Evolutionary conservation across 2,113 vertebrate species (phyloP).

Genomic region (Megaceryle torquata): DNA sequence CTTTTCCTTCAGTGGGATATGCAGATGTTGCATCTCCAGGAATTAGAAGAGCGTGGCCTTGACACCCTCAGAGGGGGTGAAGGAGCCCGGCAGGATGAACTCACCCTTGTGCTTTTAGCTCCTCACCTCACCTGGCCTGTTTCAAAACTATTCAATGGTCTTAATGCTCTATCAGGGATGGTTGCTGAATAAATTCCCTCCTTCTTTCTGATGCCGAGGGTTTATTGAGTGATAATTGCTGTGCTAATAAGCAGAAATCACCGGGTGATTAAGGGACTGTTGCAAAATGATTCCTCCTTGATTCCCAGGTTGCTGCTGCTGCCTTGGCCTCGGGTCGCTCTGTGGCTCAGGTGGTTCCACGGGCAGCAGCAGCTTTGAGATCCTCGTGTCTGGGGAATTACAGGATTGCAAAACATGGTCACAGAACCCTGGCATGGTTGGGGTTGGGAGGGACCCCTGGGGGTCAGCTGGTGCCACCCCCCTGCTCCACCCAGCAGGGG

Average conservation of each 20-base stretch:
- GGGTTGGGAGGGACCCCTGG: too few relatives aligned
- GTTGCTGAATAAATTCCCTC: neutral
- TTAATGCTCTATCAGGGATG: neutral
- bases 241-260: neutral
- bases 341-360: neutral
- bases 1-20: neutral
- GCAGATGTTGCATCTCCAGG: neutral
- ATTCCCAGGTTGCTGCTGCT: neutral
- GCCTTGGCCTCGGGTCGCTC: neutral
- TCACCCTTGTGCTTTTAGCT: neutral
- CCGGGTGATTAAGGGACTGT: neutral
- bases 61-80: neutral
- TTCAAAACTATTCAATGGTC: too few relatives aligned
- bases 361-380: neutral
- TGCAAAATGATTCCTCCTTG: rapidly evolving
- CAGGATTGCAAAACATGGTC: neutral
- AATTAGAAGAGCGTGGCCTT: neutral
- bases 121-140: neutral
- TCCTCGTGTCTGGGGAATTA: neutral
- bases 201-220: neutral
- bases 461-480: too few relatives aligned
- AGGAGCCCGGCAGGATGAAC: neutral
- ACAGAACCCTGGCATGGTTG: too few relatives aligned
- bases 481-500: too few relatives aligned
- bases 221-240: neutral